These are phyloP conservation scores for Clinocottus analis DNA, from an alignment of 2,113 vertebrate species.

Conservation along the genomic window DNA sequence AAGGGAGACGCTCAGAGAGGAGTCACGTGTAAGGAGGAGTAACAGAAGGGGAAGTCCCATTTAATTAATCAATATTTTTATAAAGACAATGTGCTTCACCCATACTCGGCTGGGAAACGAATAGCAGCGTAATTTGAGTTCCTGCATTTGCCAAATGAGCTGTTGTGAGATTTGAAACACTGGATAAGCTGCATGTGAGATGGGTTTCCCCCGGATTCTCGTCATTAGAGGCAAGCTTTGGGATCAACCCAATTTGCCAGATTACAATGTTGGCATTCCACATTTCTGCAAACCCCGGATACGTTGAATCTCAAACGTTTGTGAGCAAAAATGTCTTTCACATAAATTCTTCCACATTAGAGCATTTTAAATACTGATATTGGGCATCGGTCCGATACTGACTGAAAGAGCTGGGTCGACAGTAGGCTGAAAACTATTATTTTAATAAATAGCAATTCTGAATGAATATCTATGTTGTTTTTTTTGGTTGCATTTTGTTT, in stretches of 20 bases:
- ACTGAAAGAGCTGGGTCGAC: neutral
- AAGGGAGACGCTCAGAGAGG: constrained; percentile 27
- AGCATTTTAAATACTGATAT: neutral
- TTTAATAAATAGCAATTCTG: neutral
- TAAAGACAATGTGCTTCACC: constrained; percentile 18
- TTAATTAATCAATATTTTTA: constrained; percentile 30
- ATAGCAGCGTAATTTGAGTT: neutral
- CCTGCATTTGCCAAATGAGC: constrained; percentile 47
- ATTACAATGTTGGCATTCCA: neutral
- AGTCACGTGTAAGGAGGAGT: constrained; percentile 62
- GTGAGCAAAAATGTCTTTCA: neutral
- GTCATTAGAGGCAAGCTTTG: neutral
- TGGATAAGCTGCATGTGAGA: neutral
- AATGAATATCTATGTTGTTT: neutral
- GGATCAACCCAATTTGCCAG: neutral
- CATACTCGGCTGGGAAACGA: neutral
- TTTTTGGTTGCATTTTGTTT: neutral
- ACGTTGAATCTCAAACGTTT: neutral
- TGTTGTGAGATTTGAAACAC: constrained; percentile 14
- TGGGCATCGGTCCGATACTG: neutral
- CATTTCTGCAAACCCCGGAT: neutral
- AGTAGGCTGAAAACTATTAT: neutral
- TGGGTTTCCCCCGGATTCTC: neutral
- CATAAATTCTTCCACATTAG: neutral
- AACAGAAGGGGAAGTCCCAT: neutral